A percentile compares a stretch with the other conserved stretches of the same genome.
Evolutionary conservation across 2,797 vertebrate species (phyloP).

Genomic region (Artibeus jamaicensis): DNA sequence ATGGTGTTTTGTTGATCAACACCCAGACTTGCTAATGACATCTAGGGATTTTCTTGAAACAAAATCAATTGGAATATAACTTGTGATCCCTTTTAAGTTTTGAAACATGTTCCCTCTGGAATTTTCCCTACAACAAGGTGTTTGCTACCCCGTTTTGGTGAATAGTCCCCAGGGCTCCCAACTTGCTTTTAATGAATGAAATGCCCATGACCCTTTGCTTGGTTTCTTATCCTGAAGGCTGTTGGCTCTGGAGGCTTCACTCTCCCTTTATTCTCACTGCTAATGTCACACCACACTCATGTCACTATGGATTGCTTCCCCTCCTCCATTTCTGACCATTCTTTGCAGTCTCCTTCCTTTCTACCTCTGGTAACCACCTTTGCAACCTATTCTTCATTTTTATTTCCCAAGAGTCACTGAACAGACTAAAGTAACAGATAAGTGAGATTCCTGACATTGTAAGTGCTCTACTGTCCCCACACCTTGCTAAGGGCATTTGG

Average conservation of each 20-base stretch:
- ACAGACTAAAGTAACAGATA: conserved; percentile 11
- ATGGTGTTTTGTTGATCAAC: not conserved
- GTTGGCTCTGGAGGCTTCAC: not conserved
- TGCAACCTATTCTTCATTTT: conserved; percentile 22
- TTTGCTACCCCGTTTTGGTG: not conserved
- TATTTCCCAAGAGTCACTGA: not conserved
- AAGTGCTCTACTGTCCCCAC: not conserved
- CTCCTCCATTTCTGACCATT: not conserved
- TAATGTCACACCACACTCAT: not conserved
- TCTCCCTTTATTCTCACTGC: not conserved
- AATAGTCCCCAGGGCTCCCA: not conserved
- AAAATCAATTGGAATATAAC: not conserved
- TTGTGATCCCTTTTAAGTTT: not conserved
- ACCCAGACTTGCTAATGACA: not conserved
- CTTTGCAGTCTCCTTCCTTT: not conserved
- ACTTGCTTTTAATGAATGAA: not conserved
- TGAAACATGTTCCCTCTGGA: not conserved
- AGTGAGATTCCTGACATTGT: not conserved
- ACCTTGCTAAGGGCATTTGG: not conserved
- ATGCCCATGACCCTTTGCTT: accelerated
- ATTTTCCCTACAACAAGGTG: not conserved
- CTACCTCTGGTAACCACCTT: conserved; percentile 27
- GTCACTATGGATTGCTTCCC: not conserved
- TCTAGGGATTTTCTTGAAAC: not conserved
- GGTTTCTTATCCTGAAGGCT: not conserved